These are phyloP conservation scores for Morelia viridis DNA, from an alignment of 2,797 vertebrate species.

Conservation along the genomic window DNA sequence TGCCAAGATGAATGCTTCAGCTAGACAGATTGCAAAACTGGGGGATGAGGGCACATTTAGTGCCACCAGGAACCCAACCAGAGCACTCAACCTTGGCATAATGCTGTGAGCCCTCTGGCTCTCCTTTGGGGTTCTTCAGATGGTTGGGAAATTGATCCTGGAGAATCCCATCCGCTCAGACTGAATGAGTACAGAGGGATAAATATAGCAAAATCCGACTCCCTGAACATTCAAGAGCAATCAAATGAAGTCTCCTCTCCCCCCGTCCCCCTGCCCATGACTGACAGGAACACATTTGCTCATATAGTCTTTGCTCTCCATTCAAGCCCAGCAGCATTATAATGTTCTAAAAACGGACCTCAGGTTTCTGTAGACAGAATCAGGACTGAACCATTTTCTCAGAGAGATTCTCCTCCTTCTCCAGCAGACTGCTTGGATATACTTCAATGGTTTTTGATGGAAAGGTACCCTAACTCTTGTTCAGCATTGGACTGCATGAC, in stretches of 20 bases:
- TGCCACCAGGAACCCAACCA: not conserved
- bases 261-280: constrained; percentile 47
- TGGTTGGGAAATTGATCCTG: constrained; percentile 46
- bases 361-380: constrained; percentile 15
- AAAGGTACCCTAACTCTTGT: constrained; percentile 6
- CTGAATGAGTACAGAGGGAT: constrained; percentile 52
- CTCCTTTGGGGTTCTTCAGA: constrained; percentile 20
- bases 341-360: constrained; percentile 50
- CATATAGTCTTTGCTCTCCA: not conserved
- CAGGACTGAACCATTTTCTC: constrained; percentile 11
- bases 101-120: constrained; percentile 38
- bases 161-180: constrained; percentile 50
- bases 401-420: not conserved
- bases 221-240: constrained; percentile 53
- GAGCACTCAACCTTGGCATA: constrained; percentile 3
- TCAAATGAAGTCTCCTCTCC: not conserved
- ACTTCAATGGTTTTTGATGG: constrained; percentile 38
- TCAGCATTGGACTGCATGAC: constrained; percentile 72
- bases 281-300: constrained; percentile 73
- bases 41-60: rapidly evolving
- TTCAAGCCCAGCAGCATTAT: constrained; percentile 21
- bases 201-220: constrained; percentile 70
- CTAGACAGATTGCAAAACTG: not conserved
- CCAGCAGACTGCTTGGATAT: not conserved
- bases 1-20: not conserved